Evolutionary conservation across 2,797 vertebrate genomes (phyloP), one percentile per base, ranked within the genome.

Genomic region (Dallia pectoralis): DNA sequence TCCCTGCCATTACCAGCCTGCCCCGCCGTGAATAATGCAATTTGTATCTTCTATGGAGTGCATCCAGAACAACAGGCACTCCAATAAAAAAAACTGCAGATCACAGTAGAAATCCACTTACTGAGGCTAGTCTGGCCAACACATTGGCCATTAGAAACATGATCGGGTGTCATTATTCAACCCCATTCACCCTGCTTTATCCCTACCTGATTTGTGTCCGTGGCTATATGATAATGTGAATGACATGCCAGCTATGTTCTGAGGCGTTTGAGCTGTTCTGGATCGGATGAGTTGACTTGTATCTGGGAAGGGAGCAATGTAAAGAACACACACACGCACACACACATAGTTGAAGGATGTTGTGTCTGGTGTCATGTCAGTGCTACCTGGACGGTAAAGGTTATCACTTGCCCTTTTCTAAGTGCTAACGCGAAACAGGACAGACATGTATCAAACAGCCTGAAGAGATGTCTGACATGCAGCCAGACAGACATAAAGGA

Each of bases 11-110:
- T 92, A 93, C 89, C 84, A 82, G 88, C 89, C 89, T 87, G 87
- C 89, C 22, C 91, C 89, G 85, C 90, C 87, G 89, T 93, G 92
- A 92, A 93, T 94, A 93, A 94, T 94, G 88, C 87, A 93, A 93
- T 94, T 92, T 93, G 93, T 93, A 92, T 92, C 90, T 90, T 91
- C 91, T 89, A 89, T 92, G 92, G 91, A 93, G 91, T 89, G 89
- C 88, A 92, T 93, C 91, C 90, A 91, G 89, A 91, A 92, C 91
- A 92, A 91, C 91, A 87, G 88, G 87, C 86, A 87, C 88, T 91
- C 87, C 85, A 88, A 91, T 91, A 44, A 92, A 92, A 93, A 90
- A 92, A 92, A 90, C 87, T 88, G 88, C 85, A 85, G 81, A 90
- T 91, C 86, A 79, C 87, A 83, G 91, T 88, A 84, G 87, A 91